Evolutionary conservation across 2,888 invertebrate genomes (phyloP).

Genomic region (Hydropsyche betteni): DNA sequence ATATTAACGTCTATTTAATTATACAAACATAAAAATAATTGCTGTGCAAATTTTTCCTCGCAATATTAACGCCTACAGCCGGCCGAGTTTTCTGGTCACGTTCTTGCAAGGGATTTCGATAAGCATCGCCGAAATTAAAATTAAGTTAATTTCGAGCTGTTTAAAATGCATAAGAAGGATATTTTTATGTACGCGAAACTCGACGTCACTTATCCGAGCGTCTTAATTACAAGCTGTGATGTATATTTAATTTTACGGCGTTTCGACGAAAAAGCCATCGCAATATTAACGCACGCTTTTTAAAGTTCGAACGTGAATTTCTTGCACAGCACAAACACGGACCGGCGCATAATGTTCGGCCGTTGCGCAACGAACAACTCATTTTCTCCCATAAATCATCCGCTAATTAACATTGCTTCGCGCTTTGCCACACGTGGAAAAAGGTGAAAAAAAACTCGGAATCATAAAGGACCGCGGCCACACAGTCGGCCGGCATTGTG

Average conservation of each 20-base stretch:
- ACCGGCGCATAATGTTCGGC: neutral
- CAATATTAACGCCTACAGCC: neutral
- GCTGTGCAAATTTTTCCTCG: slow-evolving; percentile 29
- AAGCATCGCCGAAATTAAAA: slow-evolving; percentile 41
- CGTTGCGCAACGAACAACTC: slow-evolving; percentile 33
- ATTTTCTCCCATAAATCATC: slow-evolving; percentile 46
- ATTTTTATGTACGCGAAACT: slow-evolving; percentile 24
- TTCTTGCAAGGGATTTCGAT: slow-evolving; percentile 38
- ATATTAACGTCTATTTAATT: slow-evolving; percentile 28
- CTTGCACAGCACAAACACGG: too few relatives aligned
- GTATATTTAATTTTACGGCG: slow-evolving; percentile 23
- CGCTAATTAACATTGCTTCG: slow-evolving; percentile 44
- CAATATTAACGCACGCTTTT: neutral
- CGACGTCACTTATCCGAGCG: slow-evolving; percentile 16
- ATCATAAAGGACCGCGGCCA: slow-evolving; percentile 42
- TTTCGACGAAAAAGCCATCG: neutral
- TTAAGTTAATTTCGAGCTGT: slow-evolving; percentile 42
- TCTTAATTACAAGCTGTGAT: slow-evolving; percentile 14
- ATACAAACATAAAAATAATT: slow-evolving; percentile 28
- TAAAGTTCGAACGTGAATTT: too few relatives aligned
- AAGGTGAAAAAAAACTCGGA: slow-evolving; percentile 42
- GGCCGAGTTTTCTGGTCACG: slow-evolving; percentile 40
- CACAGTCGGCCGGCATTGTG: slow-evolving; percentile 41
- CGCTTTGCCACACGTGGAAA: slow-evolving; percentile 26
- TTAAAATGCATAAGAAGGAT: slow-evolving; percentile 43